Evolutionary conservation across 2,113 vertebrate species (phyloP).

Genomic region (Urocynchramus pylzowi): DNA sequence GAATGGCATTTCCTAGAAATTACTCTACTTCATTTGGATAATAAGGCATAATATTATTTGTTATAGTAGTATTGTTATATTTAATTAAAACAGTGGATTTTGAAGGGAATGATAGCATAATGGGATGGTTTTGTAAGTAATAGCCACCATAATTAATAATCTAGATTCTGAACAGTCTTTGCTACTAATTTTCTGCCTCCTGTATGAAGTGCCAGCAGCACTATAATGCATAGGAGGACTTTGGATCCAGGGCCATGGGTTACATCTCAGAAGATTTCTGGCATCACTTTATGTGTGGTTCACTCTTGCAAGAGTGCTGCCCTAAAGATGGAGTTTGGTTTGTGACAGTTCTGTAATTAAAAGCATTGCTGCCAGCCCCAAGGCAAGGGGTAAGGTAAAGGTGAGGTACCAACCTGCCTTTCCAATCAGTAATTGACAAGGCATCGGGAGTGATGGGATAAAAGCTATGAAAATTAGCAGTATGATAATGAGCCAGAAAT

Average conservation of each 20-base stretch:
- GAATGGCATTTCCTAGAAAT: neutral
- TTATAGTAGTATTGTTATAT: neutral
- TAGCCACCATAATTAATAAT: neutral
- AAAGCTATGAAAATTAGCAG: conserved; percentile 32
- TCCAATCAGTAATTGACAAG: neutral
- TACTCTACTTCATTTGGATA: neutral
- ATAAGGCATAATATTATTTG: neutral
- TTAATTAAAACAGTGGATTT: neutral
- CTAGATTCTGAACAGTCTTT: neutral
- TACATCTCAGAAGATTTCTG: neutral
- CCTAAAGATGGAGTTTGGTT: neutral
- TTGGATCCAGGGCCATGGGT: neutral
- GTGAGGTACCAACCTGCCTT: neutral
- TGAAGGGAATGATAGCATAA: neutral
- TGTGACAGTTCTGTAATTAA: neutral
- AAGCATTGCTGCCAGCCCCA: neutral
- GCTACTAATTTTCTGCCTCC: neutral
- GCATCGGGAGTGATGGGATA: neutral
- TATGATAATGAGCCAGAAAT: conserved; percentile 1
- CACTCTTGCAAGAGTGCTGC: neutral
- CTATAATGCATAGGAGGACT: neutral
- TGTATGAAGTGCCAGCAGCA: neutral
- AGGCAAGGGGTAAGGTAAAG: neutral
- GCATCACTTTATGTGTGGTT: neutral
- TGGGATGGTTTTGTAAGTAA: neutral